These are phyloP conservation scores for Hippocampus kuda DNA, from an alignment of 2,797 vertebrate species.

Conservation along the genomic window DNA sequence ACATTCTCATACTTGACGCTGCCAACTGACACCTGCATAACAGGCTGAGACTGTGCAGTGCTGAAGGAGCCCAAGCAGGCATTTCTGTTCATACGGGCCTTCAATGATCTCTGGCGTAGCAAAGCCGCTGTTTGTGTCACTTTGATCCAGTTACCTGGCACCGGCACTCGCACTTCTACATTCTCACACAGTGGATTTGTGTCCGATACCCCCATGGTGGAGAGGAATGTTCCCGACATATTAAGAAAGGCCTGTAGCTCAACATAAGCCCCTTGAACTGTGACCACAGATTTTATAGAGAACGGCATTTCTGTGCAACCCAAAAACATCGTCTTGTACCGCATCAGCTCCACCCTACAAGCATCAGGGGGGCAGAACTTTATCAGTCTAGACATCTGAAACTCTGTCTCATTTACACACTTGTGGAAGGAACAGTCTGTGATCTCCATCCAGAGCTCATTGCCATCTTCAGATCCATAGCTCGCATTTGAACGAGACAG, in stretches of 20 bases:
- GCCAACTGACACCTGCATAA: conserved; percentile 87
- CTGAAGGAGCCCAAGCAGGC: conserved; percentile 80
- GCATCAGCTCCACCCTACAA: conserved; percentile 86
- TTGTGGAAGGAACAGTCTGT: conserved; percentile 75
- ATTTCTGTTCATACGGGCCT: conserved; percentile 91
- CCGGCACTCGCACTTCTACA: conserved; percentile 78
- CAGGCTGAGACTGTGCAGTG: conserved; percentile 74
- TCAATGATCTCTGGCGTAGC: conserved; percentile 86
- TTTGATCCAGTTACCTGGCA: conserved; percentile 87
- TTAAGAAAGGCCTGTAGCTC: conserved; percentile 91
- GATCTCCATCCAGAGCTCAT: conserved; percentile 77
- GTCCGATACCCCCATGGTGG: conserved; percentile 35
- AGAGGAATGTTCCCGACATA: conserved; percentile 64
- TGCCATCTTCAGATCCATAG: conserved; percentile 72
- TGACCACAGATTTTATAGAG: conserved; percentile 78
- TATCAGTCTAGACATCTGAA: conserved; percentile 71
- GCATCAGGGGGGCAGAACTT: conserved; percentile 82
- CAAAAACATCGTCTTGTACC: conserved; percentile 70
- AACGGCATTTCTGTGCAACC: conserved; percentile 77
- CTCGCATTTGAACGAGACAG: conserved; percentile 69
- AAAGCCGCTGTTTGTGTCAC: conserved; percentile 77
- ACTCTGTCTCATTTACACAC: conserved; percentile 77
- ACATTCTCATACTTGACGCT: conserved; percentile 93
- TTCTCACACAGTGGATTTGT: conserved; percentile 76
- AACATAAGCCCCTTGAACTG: conserved; percentile 87